Conservation (phyloP, 2,888 invertebrate species). For the Seladonia tumulorum region DNA sequence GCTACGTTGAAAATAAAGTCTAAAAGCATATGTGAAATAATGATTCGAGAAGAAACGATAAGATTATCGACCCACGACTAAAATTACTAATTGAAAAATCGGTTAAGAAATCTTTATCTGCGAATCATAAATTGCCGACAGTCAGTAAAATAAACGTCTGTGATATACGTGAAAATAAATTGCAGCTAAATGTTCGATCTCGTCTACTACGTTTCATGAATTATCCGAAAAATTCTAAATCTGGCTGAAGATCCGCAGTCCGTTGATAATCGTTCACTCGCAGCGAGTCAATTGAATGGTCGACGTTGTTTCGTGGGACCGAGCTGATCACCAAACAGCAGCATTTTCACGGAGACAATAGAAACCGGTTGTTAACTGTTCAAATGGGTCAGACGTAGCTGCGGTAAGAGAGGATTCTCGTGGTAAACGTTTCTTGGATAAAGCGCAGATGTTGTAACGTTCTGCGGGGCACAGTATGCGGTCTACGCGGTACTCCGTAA, state of each 20-base stretch:
- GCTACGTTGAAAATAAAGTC: too few species aligned
- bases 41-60: too few species aligned
- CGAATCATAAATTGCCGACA: not conserved
- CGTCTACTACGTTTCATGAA: too few species aligned
- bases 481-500: not conserved
- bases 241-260: not conserved
- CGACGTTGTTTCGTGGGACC: not conserved
- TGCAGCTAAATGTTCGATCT: too few species aligned
- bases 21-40: too few species aligned
- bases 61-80: not conserved
- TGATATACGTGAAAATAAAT: too few species aligned
- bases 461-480: not conserved
- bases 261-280: not conserved
- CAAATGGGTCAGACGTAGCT: not conserved
- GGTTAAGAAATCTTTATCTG: too few species aligned
- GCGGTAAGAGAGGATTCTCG: slow-evolving; percentile 2
- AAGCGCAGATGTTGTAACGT: slow-evolving; percentile 6
- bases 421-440: slow-evolving; percentile 6
- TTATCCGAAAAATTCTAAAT: not conserved
- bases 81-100: not conserved
- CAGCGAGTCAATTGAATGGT: not conserved
- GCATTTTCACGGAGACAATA: not conserved
- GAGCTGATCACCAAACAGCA: not conserved
- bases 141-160: too few species aligned
- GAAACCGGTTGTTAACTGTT: not conserved